phyloP scores from a whole-genome alignment of 1,140 invertebrate genomes.

The Papilio polytes region DNA sequence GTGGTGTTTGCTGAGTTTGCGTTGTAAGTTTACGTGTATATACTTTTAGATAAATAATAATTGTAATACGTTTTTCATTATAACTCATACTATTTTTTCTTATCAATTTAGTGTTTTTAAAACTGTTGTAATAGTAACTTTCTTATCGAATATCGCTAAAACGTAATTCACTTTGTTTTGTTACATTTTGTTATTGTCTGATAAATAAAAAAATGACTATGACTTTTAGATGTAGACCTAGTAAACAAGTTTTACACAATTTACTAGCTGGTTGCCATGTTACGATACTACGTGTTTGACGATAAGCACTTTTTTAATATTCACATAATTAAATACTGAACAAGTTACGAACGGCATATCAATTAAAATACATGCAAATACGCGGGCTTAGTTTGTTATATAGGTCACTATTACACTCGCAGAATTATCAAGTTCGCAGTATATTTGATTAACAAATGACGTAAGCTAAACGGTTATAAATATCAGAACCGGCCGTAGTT shows the following conservation, averaged over 20 bases:
- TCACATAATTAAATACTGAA: too few relatives aligned
- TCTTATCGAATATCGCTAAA: background rate
- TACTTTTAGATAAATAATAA: background rate
- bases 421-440: slow-evolving; percentile 11
- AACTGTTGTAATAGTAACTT: background rate
- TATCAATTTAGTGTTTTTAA: background rate
- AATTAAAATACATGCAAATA: background rate
- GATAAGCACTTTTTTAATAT: too few relatives aligned
- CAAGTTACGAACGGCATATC: too few relatives aligned
- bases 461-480: slow-evolving; percentile 13
- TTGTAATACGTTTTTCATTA: background rate
- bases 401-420: slow-evolving; percentile 27
- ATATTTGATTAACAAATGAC: slow-evolving; percentile 33
- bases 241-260: too few relatives aligned
- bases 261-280: too few relatives aligned
- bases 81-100: background rate
- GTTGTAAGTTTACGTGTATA: background rate
- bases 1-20: slow-evolving; percentile 6
- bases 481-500: slow-evolving; percentile 9
- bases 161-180: background rate
- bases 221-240: too few relatives aligned
- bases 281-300: too few relatives aligned
- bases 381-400: background rate
- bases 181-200: background rate
- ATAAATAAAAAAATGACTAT: too few relatives aligned